Evolutionary conservation across 2,797 vertebrate species (phyloP).

Genomic region (Onychomys arenicola): DNA sequence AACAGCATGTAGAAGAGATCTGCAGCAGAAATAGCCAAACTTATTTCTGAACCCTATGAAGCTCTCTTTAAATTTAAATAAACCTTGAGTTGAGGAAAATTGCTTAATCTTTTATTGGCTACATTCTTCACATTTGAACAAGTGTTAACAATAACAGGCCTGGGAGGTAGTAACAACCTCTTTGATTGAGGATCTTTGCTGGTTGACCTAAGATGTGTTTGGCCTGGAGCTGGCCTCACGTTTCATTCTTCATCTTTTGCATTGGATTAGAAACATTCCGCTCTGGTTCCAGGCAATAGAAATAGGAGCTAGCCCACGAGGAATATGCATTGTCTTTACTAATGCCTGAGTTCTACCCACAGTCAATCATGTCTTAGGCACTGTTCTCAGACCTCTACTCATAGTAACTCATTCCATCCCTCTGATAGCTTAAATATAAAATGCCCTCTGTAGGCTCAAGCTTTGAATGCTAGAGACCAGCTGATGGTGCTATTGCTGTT

Average conservation of each 20-base stretch:
- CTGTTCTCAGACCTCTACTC: neutral
- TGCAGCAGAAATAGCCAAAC: neutral
- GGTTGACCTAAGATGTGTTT: neutral
- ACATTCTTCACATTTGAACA: slow-evolving; percentile 22
- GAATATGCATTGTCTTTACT: neutral
- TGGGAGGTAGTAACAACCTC: slow-evolving; percentile 18
- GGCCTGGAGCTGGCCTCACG: neutral
- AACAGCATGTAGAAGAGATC: neutral
- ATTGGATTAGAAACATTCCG: neutral
- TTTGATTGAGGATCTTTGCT: slow-evolving; percentile 51
- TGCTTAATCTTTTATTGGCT: neutral
- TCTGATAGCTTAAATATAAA: neutral
- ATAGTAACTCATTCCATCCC: neutral
- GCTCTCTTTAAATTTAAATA: slow-evolving; percentile 45
- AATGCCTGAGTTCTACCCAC: neutral
- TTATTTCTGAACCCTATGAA: slow-evolving; percentile 20
- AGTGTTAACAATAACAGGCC: neutral
- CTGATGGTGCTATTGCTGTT: neutral
- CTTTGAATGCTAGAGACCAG: neutral
- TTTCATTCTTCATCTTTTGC: neutral
- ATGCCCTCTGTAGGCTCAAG: neutral
- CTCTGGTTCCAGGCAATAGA: neutral
- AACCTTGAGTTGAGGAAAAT: neutral
- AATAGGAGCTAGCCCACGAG: neutral
- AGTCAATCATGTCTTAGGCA: neutral